A percentile compares a stretch with the other conserved stretches of the same genome.
phyloP scores from a whole-genome alignment of 2,113 vertebrate species.

The Ictalurus furcatus region DNA sequence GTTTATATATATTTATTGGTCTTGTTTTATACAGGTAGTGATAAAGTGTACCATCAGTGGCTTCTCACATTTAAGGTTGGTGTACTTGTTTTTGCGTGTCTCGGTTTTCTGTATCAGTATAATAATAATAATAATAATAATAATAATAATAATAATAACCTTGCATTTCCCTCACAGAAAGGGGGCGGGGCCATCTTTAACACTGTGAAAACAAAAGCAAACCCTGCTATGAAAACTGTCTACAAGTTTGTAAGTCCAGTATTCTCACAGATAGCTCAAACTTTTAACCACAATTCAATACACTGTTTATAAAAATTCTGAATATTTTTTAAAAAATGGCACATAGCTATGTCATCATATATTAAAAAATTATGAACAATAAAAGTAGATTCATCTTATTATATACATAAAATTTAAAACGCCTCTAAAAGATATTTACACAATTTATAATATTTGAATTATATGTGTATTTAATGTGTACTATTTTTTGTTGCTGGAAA shows the following conservation, averaged over 20 bases:
- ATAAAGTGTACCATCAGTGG: slow-evolving; percentile 96
- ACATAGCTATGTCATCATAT: background rate
- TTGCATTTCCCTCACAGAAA: slow-evolving; percentile 77
- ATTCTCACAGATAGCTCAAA: slow-evolving; percentile 3
- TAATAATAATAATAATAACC: background rate
- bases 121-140: background rate
- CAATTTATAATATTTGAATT: background rate
- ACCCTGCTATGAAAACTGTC: slow-evolving; percentile 97
- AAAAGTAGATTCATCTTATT: background rate
- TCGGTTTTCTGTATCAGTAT: background rate
- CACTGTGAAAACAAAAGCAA: slow-evolving; percentile 95
- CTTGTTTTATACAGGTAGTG: slow-evolving; percentile 80
- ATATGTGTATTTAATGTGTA: background rate
- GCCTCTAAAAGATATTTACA: background rate
- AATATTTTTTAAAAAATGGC: background rate
- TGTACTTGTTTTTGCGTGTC: background rate
- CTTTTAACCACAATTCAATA: background rate
- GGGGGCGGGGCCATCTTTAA: slow-evolving; percentile 97
- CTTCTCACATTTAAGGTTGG: slow-evolving; percentile 96
- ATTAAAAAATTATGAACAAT: background rate
- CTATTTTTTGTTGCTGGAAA: background rate
- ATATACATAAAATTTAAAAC: background rate
- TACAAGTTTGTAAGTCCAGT: slow-evolving; percentile 94
- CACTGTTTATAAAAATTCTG: background rate
- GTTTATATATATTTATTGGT: background rate